Evolutionary conservation across 2,888 invertebrate genomes (phyloP).

Genomic region (Xylota sylvarum): DNA sequence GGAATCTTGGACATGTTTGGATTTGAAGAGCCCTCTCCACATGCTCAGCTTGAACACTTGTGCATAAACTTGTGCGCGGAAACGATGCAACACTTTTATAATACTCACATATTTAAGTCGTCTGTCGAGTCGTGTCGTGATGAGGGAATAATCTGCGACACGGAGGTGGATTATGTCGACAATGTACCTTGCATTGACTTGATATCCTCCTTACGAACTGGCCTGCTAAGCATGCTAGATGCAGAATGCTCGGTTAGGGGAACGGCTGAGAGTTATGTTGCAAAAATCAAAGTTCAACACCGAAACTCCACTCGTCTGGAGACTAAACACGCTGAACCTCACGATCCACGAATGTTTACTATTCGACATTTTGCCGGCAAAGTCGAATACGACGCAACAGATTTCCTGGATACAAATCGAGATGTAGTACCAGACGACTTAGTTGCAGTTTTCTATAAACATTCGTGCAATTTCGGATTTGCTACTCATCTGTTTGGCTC

Average conservation of each 20-base stretch:
- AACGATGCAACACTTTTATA: constrained; percentile 99
- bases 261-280: constrained; percentile 91
- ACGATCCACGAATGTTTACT: constrained; percentile 93
- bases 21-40: constrained; percentile 95
- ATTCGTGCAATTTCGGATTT: constrained; percentile 98
- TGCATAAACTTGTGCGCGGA: constrained; percentile 98
- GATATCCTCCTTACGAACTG: constrained; percentile 96
- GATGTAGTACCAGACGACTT: constrained; percentile 97
- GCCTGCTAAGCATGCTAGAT: constrained; percentile 95
- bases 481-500: constrained; percentile 97
- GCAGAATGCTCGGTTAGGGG: constrained; percentile 95
- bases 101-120: constrained; percentile 98
- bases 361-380: constrained; percentile 96
- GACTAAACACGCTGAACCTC: constrained; percentile 89
- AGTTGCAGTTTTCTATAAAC: constrained; percentile 96
- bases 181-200: constrained; percentile 97
- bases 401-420: constrained; percentile 96
- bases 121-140: constrained; percentile 97
- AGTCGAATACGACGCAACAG: constrained; percentile 95
- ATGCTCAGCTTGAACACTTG: constrained; percentile 94
- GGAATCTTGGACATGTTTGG: constrained; percentile 99
- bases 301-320: constrained; percentile 92
- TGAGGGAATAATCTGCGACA: constrained; percentile 95
- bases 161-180: constrained; percentile 97
- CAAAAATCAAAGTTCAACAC: constrained; percentile 92